Evolutionary conservation across 2,113 vertebrate genomes (phyloP), one percentile per base, ranked within the genome.

Genomic region (Diphyllodes magnificus): DNA sequence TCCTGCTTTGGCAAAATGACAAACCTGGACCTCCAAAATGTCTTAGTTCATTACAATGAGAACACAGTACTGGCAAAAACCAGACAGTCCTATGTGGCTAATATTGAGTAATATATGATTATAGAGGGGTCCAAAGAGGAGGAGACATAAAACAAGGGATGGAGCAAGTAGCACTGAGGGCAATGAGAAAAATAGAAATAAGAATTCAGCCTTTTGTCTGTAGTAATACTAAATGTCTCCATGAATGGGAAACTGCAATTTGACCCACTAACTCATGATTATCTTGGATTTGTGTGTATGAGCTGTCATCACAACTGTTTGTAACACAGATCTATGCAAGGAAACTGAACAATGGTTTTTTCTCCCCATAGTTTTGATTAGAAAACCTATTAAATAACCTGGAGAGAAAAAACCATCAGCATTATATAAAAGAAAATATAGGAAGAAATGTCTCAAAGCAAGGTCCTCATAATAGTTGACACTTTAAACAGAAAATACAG

Each of bases 401-500:
- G 13, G 23, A 71, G 65, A 63, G 13, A 54, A 39, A n/a, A 39
- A 84, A 53, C 65, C 20, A 6, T 14, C 64, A 40, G 64, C 51
- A 64, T 56, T 83, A 86, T 57, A 47, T 25, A 71, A 42, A 80
- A 88, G 19, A 85, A 85, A 95, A 88, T 13, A 23, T 33, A 94
- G 8, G 27, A 65, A 90, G 63, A 86, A 86, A 57, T 22, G 7
- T 90, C 88, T 91, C n/a, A 71, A 92, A 93, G 64, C 6, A 42
- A 93, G 25, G 47, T 81, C 15, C 63, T 53, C 27, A 44, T 77
- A 93, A 61, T 13, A 93, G 66, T 4, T 63, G 66, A 51, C 57
- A 78, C 88, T 70, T 88, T 70, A 90, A 92, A 60, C 4, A 93
- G 50, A 96, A 96, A 95, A 73, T 42, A 9, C 4, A 63, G 59